phyloP scores from a whole-genome alignment of 2,888 invertebrate genomes.

The Idaea straminata region DNA sequence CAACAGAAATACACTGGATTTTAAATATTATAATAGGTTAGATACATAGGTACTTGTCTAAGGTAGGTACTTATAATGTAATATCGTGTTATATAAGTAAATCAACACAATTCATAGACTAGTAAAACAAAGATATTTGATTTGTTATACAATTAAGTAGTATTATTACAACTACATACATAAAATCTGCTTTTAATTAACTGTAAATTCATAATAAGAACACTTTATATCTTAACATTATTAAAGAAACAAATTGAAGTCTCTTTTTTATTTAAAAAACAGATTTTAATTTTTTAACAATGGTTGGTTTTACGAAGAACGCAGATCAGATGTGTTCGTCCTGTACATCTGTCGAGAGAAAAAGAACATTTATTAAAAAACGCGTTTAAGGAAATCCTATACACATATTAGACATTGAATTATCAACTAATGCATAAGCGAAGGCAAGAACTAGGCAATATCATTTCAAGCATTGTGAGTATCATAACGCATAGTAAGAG shows the following conservation, averaged over 20 bases:
- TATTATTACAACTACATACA: constrained; percentile 8
- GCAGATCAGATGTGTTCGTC: constrained; percentile 85
- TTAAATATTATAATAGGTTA: not conserved
- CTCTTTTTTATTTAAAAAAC: constrained; percentile 16
- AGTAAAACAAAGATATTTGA: not conserved
- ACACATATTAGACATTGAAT: not conserved
- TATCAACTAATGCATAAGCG: constrained; percentile 2
- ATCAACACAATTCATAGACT: not conserved
- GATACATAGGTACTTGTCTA: not conserved
- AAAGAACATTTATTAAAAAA: constrained; percentile 74
- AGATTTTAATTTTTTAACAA: constrained; percentile 41
- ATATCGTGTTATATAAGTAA: too few relatives aligned
- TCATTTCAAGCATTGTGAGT: not conserved
- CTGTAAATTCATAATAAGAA: constrained; percentile 61
- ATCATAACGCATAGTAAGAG: not conserved
- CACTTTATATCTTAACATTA: constrained; percentile 69
- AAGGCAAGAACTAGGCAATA: not conserved
- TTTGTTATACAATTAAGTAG: not conserved
- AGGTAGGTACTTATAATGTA: not conserved
- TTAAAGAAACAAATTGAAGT: constrained; percentile 6
- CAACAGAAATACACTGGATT: not conserved
- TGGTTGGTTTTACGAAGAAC: constrained; percentile 48
- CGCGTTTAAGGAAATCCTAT: not conserved
- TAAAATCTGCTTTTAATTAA: constrained; percentile 46
- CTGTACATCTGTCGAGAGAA: constrained; percentile 85